Percentiles rank a stretch among this genome's conserved stretches.
Evolutionary conservation across 2,113 vertebrate species (phyloP).

Genomic region (Pterocles orientalis): DNA sequence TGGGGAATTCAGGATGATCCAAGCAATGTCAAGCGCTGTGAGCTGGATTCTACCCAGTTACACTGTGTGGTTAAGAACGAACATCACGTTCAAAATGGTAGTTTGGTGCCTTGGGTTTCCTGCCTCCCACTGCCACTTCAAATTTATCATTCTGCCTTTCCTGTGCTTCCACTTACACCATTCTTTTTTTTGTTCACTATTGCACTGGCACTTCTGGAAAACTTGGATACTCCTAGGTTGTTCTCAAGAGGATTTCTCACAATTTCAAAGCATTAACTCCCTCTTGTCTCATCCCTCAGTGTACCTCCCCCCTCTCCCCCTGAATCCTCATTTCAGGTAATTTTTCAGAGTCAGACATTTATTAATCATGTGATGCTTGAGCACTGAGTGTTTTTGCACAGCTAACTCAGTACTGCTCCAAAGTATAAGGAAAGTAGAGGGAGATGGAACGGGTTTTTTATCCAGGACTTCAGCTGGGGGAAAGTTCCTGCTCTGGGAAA

Average conservation of each 20-base stretch:
- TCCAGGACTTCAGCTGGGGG: background rate
- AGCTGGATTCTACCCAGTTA: background rate
- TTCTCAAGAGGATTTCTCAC: background rate
- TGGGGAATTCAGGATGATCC: background rate
- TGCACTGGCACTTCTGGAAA: background rate
- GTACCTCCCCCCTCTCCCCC: background rate
- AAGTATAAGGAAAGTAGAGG: background rate
- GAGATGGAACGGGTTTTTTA: background rate
- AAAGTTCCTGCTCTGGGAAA: background rate
- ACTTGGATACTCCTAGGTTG: background rate
- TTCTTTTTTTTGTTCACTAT: background rate
- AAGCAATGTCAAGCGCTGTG: background rate
- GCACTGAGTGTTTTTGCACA: background rate
- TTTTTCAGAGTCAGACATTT: background rate
- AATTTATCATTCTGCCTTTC: background rate
- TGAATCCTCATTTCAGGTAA: background rate
- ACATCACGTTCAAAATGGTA: accelerated
- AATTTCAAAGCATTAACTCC: background rate
- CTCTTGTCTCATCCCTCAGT: background rate
- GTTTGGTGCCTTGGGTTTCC: background rate
- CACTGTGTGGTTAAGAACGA: background rate
- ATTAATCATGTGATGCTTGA: background rate
- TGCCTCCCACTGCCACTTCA: background rate
- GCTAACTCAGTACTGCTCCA: background rate
- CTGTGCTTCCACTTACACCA: background rate